Evolutionary conservation across 1,140 invertebrate species (phyloP).

Genomic region (Drosophila ironensis): DNA sequence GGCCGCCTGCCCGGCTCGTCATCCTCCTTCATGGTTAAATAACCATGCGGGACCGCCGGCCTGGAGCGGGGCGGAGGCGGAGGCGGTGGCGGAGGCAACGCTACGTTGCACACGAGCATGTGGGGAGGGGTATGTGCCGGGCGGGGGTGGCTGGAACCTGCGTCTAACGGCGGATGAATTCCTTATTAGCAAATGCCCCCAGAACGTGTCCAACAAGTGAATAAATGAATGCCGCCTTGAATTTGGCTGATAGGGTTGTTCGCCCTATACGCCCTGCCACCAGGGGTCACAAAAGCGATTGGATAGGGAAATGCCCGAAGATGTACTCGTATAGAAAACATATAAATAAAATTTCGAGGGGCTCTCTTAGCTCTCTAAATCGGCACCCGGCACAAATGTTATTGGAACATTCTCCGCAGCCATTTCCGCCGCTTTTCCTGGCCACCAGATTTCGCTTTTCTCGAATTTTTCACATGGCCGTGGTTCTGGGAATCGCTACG

Average conservation of each 20-base stretch:
- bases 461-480: background rate
- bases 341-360: background rate
- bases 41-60: constrained; percentile 28
- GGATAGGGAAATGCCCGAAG: too few species aligned
- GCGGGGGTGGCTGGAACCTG: background rate
- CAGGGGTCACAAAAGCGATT: too few species aligned
- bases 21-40: constrained; percentile 58
- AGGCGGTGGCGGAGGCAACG: constrained; percentile 12
- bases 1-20: constrained; percentile 1
- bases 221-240: constrained; percentile 29
- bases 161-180: constrained; percentile 21
- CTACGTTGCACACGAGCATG: constrained; percentile 48
- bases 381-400: background rate
- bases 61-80: background rate
- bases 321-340: too few species aligned
- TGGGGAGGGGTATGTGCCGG: background rate
- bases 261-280: too few species aligned
- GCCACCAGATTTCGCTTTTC: background rate
- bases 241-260: too few species aligned
- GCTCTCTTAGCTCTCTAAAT: background rate
- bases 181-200: constrained; percentile 34
- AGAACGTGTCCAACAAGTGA: constrained; percentile 32
- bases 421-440: background rate
- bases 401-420: too few species aligned
- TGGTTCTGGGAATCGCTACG: background rate